Evolutionary conservation across 2,797 vertebrate genomes (phyloP).

Genomic region (Xiphophorus birchmanni): DNA sequence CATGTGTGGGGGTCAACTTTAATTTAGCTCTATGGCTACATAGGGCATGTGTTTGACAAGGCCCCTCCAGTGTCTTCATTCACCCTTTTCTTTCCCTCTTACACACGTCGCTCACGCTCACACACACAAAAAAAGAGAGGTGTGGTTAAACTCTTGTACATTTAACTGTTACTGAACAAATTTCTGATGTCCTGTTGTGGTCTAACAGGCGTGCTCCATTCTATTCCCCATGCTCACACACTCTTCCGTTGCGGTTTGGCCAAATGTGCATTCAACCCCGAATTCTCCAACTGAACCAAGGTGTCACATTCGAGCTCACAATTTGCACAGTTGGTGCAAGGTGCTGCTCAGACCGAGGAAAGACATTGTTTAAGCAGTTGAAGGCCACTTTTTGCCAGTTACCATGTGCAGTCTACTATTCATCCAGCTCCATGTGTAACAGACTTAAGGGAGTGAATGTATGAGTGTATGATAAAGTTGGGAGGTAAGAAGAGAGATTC

Average conservation of each 20-base stretch:
- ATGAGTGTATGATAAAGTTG: constrained; percentile 44
- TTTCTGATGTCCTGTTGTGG: constrained; percentile 82
- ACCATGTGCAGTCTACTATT: background rate
- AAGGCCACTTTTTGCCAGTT: constrained; percentile 32
- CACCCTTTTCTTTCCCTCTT: constrained; percentile 31
- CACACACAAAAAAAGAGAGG: constrained; percentile 52
- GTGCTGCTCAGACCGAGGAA: constrained; percentile 30
- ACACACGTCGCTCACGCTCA: constrained; percentile 41
- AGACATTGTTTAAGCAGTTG: constrained; percentile 24
- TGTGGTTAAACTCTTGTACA: constrained; percentile 76
- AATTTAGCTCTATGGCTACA: constrained; percentile 47
- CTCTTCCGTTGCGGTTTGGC: constrained; percentile 79
- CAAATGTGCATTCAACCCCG: constrained; percentile 71
- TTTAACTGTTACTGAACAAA: constrained; percentile 78
- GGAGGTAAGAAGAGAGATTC: constrained; percentile 49
- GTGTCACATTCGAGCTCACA: constrained; percentile 50
- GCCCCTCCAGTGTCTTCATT: constrained; percentile 24
- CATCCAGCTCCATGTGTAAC: constrained; percentile 17
- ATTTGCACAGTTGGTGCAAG: constrained; percentile 53
- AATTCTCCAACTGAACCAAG: constrained; percentile 75
- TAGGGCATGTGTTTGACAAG: constrained; percentile 42
- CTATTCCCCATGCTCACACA: constrained; percentile 72
- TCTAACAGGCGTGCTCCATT: constrained; percentile 75
- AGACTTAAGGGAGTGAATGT: constrained; percentile 35
- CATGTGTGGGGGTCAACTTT: constrained; percentile 37